Conservation (phyloP, 1,140 invertebrate genomes). For the Dendroctonus ponderosae region DNA sequence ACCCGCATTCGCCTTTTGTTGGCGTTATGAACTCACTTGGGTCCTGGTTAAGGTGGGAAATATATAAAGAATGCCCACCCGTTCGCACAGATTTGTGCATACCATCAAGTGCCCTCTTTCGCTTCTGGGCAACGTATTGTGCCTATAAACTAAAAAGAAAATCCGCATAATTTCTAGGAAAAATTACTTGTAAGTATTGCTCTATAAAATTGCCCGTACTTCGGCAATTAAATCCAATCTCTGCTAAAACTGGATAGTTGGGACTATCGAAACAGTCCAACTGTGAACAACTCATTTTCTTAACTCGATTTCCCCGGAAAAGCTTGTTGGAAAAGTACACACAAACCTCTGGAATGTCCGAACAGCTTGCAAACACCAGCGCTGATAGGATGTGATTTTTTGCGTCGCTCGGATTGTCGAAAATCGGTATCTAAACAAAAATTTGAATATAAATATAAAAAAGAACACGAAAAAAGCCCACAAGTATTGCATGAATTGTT, state of each 20-base stretch:
- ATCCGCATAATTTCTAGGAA: constrained; percentile 2
- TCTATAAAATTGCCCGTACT: too few relatives aligned
- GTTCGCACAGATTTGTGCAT: constrained; percentile 19
- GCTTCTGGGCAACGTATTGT: constrained; percentile 9
- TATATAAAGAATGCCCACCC: constrained; percentile 24
- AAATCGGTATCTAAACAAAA: constrained; percentile 78
- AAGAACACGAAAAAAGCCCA: neutral
- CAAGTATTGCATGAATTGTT: constrained; percentile 6
- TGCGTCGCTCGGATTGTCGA: constrained; percentile 86
- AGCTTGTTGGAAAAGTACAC: constrained; percentile 88
- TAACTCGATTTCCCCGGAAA: constrained; percentile 86
- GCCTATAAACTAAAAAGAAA: constrained; percentile 20
- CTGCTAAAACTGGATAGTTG: constrained; percentile 81
- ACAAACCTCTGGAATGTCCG: constrained; percentile 90
- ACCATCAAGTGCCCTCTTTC: constrained; percentile 18
- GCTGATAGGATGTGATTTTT: constrained; percentile 90
- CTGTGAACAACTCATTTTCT: constrained; percentile 76
- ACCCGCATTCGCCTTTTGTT: too few relatives aligned
- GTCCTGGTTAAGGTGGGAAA: constrained; percentile 29
- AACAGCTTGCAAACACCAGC: constrained; percentile 87
- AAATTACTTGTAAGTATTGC: too few relatives aligned
- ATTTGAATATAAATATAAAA: neutral
- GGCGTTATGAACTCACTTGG: constrained; percentile 9
- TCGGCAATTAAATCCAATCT: constrained; percentile 72
- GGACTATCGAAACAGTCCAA: constrained; percentile 90